Conservation (phyloP, 53 echinoderm and acorn worm species). For the Apostichopus leukothele region DNA sequence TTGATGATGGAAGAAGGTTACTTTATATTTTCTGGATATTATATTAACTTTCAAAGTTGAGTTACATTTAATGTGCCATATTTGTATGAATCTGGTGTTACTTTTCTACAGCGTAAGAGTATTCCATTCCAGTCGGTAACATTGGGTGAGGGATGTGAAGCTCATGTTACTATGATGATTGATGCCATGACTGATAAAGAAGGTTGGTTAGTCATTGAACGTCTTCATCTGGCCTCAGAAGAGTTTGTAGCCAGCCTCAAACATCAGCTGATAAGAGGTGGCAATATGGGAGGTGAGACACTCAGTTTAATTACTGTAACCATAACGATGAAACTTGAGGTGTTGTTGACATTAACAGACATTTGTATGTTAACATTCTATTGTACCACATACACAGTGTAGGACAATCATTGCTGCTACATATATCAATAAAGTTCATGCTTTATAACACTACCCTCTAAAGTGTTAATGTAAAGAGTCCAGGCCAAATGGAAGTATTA, state of each 20-base stretch:
- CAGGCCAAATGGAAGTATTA: too few relatives aligned
- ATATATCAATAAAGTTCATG: too few relatives aligned
- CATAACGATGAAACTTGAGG: too few relatives aligned
- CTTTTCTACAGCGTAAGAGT: constrained; percentile 68
- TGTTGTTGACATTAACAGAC: too few relatives aligned
- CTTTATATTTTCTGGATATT: neutral
- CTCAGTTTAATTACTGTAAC: neutral
- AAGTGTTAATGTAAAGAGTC: too few relatives aligned
- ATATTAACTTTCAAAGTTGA: neutral
- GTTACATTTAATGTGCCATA: neutral
- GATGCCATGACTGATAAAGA: constrained; percentile 87
- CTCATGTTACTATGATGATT: constrained; percentile 77
- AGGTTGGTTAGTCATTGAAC: constrained; percentile 85
- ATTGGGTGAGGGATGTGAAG: constrained; percentile 81
- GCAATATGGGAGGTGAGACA: constrained; percentile 83
- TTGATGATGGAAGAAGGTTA: neutral
- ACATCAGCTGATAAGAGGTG: constrained; percentile 84
- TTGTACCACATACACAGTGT: too few relatives aligned
- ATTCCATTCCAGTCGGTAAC: constrained; percentile 73
- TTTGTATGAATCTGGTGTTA: neutral
- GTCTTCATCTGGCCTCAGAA: constrained; percentile 79
- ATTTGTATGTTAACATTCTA: too few relatives aligned
- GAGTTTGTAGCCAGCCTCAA: constrained; percentile 62
- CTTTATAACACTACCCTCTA: too few relatives aligned
- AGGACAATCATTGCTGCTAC: too few relatives aligned